phyloP scores from a whole-genome alignment of 2,113 vertebrate genomes.

The Psittacula cyanocephala region DNA sequence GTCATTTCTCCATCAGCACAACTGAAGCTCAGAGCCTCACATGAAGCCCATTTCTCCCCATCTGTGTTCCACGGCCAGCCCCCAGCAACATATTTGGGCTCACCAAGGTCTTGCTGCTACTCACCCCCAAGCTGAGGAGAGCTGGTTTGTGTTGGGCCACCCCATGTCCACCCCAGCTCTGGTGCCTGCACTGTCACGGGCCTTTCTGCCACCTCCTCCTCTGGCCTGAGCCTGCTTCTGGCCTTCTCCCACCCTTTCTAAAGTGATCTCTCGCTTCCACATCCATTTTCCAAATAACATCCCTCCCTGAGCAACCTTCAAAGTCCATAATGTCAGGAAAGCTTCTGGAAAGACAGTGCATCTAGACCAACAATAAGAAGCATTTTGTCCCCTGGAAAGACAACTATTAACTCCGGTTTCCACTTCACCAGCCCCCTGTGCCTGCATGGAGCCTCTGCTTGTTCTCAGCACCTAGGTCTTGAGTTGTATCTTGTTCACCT shows the following conservation, averaged over 20 bases:
- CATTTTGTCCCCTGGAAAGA: background rate
- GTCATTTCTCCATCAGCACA: background rate
- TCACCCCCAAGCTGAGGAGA: background rate
- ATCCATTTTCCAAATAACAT: background rate
- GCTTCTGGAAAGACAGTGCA: background rate
- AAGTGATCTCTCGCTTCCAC: background rate
- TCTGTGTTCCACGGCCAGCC: background rate
- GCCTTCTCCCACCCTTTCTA: background rate
- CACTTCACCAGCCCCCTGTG: background rate
- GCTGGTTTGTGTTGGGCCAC: background rate
- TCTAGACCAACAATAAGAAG: background rate
- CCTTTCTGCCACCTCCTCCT: background rate
- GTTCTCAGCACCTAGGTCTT: background rate
- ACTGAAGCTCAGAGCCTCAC: background rate
- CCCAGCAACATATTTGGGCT: background rate
- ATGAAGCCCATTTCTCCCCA: background rate
- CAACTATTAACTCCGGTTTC: conserved; percentile 25
- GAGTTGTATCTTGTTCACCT: background rate
- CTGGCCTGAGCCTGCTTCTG: background rate
- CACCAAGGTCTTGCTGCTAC: background rate
- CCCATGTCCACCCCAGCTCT: background rate
- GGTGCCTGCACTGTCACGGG: background rate
- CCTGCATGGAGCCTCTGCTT: background rate
- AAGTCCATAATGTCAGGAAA: background rate
- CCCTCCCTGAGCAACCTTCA: background rate